Evolutionary conservation across 2,888 invertebrate genomes (phyloP).

Genomic region (Macaria liturata): DNA sequence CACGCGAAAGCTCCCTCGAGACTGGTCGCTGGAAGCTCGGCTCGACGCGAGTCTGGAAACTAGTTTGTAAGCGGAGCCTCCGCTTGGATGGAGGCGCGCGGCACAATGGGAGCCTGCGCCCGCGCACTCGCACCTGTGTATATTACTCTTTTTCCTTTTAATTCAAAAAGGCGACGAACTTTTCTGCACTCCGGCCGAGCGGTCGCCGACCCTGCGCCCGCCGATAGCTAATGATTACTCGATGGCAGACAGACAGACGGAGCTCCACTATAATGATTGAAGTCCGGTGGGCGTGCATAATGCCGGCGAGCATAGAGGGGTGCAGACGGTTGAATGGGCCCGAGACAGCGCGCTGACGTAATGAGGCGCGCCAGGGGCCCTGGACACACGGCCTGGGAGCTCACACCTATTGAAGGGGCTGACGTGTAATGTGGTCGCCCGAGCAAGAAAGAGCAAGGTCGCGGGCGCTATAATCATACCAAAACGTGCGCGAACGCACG

Average conservation of each 20-base stretch:
- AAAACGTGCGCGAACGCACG: constrained; percentile 44
- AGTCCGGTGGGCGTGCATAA: constrained; percentile 29
- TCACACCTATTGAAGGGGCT: constrained; percentile 34
- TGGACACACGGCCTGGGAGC: constrained; percentile 29
- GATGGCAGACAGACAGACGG: constrained; percentile 18
- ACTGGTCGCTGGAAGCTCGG: constrained; percentile 42
- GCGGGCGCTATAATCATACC: constrained; percentile 31
- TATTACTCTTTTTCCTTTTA: constrained; percentile 57
- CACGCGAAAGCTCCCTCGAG: constrained; percentile 44
- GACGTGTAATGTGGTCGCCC: constrained; percentile 46
- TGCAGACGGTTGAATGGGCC: constrained; percentile 57
- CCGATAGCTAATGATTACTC: constrained; percentile 26
- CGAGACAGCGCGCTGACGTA: constrained; percentile 31
- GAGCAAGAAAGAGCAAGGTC: constrained; percentile 51
- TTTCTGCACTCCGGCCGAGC: constrained; percentile 58
- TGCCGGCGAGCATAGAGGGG: constrained; percentile 46
- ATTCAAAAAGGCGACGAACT: constrained; percentile 62
- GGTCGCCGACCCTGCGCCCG: constrained; percentile 67
- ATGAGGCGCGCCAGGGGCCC: constrained; percentile 25
- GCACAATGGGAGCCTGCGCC: constrained; percentile 70
- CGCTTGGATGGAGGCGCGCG: constrained; percentile 44
- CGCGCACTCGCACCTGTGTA: constrained; percentile 78
- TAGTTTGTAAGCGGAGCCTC: constrained; percentile 49
- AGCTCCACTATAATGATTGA: constrained; percentile 31
- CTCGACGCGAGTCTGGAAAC: constrained; percentile 59